phyloP scores from a whole-genome alignment of 2,888 invertebrate genomes.

The Parapristionchus giblindavisi region DNA sequence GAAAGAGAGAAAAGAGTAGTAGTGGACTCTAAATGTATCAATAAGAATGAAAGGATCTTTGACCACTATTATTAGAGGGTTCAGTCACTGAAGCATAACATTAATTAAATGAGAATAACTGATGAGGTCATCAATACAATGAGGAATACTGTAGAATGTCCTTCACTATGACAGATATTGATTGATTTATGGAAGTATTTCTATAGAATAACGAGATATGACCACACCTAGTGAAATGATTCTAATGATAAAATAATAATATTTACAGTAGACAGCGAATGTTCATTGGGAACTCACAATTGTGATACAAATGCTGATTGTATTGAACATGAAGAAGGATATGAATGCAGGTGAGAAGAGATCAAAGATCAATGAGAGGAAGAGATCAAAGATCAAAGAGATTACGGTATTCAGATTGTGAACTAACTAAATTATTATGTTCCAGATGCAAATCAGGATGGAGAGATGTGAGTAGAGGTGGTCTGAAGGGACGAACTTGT shows the following conservation, averaged over 20 bases:
- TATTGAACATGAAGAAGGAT: constrained; percentile 64
- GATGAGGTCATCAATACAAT: no score
- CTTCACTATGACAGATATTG: no score
- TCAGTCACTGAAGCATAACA: no score
- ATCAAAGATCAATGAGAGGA: neutral
- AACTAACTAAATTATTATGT: neutral
- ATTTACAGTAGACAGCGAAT: constrained; percentile 67
- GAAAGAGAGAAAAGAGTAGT: no score
- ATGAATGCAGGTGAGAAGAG: constrained; percentile 56
- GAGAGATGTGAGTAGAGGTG: constrained; percentile 61
- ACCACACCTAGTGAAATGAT: neutral
- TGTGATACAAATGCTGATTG: constrained; percentile 69
- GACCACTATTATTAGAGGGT: no score
- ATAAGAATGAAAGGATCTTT: no score
- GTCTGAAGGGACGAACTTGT: constrained; percentile 62
- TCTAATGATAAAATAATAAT: neutral
- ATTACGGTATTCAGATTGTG: neutral
- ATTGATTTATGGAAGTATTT: no score
- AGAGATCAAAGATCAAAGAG: constrained; percentile 7
- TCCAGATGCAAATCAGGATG: constrained; percentile 63
- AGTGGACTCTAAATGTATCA: no score
- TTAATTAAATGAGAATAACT: no score
- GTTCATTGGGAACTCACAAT: constrained; percentile 65
- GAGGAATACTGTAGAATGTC: no score
- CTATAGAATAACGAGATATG: neutral